Evolutionary conservation across 2,797 vertebrate genomes (phyloP).

Genomic region (Gobionotothen gibberifrons): DNA sequence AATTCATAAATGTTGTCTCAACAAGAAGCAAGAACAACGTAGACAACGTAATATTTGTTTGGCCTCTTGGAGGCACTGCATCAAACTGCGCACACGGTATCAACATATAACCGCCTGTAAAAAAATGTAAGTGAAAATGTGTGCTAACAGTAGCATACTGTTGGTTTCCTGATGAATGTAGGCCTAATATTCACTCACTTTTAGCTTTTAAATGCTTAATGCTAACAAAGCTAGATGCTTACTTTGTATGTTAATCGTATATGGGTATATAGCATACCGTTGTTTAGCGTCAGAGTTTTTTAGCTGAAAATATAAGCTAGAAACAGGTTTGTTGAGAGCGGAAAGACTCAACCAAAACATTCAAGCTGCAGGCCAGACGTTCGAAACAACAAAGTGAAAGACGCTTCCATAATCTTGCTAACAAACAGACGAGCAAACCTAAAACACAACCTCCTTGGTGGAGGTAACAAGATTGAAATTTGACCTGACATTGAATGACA

Average conservation of each 20-base stretch:
- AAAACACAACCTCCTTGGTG: too few species aligned
- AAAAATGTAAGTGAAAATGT: neutral
- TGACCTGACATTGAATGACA: neutral
- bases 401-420: too few species aligned
- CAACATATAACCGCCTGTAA: too few species aligned
- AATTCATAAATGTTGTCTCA: slow-evolving; percentile 3
- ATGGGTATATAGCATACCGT: too few species aligned
- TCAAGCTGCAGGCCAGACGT: neutral
- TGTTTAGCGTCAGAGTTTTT: too few species aligned
- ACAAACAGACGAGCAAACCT: too few species aligned
- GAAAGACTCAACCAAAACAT: neutral
- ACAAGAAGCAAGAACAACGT: neutral
- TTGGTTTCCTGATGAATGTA: neutral
- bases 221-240: too few species aligned
- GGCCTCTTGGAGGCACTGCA: neutral
- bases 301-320: too few species aligned
- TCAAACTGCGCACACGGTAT: too few species aligned
- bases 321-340: neutral
- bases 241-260: too few species aligned
- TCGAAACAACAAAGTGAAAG: neutral
- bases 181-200: neutral
- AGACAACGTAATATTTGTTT: neutral
- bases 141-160: neutral
- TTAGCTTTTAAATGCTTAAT: too few species aligned
- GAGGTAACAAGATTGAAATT: neutral